Evolutionary conservation across 2,888 invertebrate species (phyloP).

Genomic region (Argyresthia albistria): DNA sequence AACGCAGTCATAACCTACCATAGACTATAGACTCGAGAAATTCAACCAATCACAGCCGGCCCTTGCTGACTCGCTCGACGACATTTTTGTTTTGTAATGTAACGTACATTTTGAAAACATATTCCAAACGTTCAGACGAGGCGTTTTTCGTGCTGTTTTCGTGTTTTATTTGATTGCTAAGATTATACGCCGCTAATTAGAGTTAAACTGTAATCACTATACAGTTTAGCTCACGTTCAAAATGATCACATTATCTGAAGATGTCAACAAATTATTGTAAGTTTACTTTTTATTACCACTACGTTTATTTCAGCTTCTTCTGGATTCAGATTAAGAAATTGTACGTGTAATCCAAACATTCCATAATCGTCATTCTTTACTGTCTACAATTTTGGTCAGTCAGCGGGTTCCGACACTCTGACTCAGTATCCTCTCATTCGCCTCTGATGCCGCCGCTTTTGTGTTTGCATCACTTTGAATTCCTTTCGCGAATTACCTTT

Average conservation of each 20-base stretch:
- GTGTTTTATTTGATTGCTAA: not conserved
- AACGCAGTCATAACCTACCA: no score
- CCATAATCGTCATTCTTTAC: no score
- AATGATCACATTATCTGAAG: slow-evolving; percentile 40
- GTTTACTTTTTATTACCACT: slow-evolving; percentile 16
- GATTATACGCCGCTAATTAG: not conserved
- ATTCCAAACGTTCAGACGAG: slow-evolving; percentile 7
- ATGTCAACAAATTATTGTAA: slow-evolving; percentile 52
- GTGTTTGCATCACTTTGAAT: no score
- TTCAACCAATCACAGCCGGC: slow-evolving; percentile 26
- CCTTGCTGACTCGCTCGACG: not conserved
- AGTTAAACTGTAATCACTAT: not conserved
- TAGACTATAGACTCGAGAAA: slow-evolving; percentile 1
- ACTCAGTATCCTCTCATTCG: no score
- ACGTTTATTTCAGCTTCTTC: not conserved
- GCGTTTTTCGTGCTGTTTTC: slow-evolving; percentile 4
- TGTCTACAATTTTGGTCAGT: no score
- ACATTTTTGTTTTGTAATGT: slow-evolving; percentile 10
- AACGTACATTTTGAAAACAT: slow-evolving; percentile 13
- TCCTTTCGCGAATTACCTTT: no score
- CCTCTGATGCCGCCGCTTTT: no score
- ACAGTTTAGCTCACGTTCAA: slow-evolving; percentile 10
- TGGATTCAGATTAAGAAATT: not conserved
- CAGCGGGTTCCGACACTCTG: no score
- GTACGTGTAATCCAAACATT: no score